Base-by-base conservation (phyloP, 2,113 vertebrate species). In the Eleginops maclovinus region DNA sequence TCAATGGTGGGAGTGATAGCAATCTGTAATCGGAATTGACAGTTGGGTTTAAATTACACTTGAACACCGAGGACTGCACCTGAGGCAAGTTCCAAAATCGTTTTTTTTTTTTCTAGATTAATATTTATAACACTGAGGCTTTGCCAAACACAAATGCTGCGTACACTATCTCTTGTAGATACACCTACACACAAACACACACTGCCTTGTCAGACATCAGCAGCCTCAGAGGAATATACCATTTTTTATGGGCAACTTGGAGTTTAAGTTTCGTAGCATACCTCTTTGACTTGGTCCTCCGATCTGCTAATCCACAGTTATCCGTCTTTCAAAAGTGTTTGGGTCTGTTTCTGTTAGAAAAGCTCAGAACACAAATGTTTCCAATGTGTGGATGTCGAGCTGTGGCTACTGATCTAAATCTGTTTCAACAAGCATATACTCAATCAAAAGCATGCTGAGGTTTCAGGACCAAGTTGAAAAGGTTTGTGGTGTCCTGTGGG, bases 361-460 rank as follows among this genome's bases (percentile, higher is more conserved):
- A 54, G 60, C 71, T 72, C 77, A 10, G n/a, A 84, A 75, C 66
- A 44, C 80, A 87, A 84, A 83, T 76, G 75, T 66, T 82, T 90
- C 75, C 87, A 89, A n/a, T 68, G 63, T 66, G 79, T 46, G 44
- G 79, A 72, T 61, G 82, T 40, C 7, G 54, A 81, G 76, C 47
- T 79, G 63, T 36, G 63, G 79, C 71, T 65, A 65, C 73, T 72
- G 85, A 83, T 91, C 85, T 83, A 90, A 90, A 90, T 82, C 40
- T 61, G 40, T 86, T 85, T 89, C 76, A 91, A 54, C 81, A 86
- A 70, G 70, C 83, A 77, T 86, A 67, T 55, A 68, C 84, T 85
- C 69, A 82, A 82, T 88, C 77, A 87, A 75, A 86, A 36, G 41
- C 83, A 75, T 31, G 58, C 65, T 75, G 69, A 75, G 31, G 58